A percentile compares a stretch with the other conserved stretches of the same genome.
phyloP scores from a whole-genome alignment of 1,140 invertebrate genomes.

The Drosophila funebris region DNA sequence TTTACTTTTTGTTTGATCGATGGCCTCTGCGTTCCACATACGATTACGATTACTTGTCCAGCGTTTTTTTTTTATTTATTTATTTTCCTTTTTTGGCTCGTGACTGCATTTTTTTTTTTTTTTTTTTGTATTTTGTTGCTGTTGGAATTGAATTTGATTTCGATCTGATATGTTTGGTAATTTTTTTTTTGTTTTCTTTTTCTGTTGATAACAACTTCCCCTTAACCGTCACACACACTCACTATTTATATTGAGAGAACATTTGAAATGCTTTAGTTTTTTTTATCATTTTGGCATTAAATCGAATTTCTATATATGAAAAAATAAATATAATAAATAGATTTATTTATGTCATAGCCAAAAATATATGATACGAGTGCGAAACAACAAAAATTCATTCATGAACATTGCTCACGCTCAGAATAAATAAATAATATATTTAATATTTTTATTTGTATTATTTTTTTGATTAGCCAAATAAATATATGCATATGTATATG shows the following conservation, averaged over 20 bases:
- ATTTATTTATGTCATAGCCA: conserved; percentile 75
- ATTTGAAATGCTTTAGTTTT: conserved; percentile 10
- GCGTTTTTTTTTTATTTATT: not conserved
- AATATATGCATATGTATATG: no score
- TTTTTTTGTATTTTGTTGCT: no score
- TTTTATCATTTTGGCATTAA: conserved; percentile 39
- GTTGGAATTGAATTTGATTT: conserved; percentile 30
- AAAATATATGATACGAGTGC: conserved; percentile 63
- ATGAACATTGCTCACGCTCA: conserved; percentile 42
- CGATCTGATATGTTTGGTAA: conserved; percentile 13
- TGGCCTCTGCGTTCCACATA: conserved; percentile 56
- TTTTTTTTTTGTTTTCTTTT: not conserved
- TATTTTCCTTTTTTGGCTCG: conserved; percentile 37
- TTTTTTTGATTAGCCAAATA: conserved; percentile 75
- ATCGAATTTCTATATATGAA: conserved; percentile 16
- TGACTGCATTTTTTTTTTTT: conserved; percentile 32
- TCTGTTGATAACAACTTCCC: not conserved
- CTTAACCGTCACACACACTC: not conserved
- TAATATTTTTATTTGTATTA: conserved; percentile 54
- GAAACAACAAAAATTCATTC: conserved; percentile 61
- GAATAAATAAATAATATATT: conserved; percentile 74
- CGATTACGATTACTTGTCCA: conserved; percentile 25
- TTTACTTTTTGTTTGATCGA: conserved; percentile 43
- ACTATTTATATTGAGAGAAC: not conserved
- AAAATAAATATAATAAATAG: not conserved